Conservation (phyloP, 2,797 vertebrate genomes). For the Borostomias antarcticus region DNA sequence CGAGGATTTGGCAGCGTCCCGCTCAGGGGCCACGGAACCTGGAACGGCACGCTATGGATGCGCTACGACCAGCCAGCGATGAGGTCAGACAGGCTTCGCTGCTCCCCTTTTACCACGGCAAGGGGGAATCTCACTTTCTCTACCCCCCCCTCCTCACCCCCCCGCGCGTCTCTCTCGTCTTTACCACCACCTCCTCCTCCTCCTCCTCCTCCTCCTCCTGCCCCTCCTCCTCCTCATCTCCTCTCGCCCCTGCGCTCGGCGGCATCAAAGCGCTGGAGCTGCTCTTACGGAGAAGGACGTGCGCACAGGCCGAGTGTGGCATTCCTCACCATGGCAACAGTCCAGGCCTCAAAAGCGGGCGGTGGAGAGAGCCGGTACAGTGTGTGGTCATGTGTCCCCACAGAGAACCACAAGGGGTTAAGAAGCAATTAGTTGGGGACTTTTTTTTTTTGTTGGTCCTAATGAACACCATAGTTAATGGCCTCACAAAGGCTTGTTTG, state of each 20-base stretch:
- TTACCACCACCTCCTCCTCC: too few species aligned
- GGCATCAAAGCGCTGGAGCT: constrained; percentile 23
- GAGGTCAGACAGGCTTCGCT: constrained; percentile 9
- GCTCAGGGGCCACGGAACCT: too few species aligned
- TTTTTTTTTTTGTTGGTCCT: constrained; percentile 55
- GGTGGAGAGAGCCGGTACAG: constrained; percentile 9
- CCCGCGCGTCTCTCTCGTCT: too few species aligned
- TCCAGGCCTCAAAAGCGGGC: constrained; percentile 21
- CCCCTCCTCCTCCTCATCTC: too few species aligned
- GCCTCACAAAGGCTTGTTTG: constrained; percentile 55
- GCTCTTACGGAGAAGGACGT: constrained; percentile 9
- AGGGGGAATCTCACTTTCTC: constrained; percentile 7
- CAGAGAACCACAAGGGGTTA: constrained; percentile 18
- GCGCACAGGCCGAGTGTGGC: constrained; percentile 20
- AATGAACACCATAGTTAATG: constrained; percentile 63
- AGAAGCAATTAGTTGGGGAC: constrained; percentile 45
- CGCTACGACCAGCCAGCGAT: neutral
- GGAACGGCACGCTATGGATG: neutral
- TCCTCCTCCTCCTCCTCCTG: too few species aligned
- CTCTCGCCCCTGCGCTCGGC: too few species aligned
- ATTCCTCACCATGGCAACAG: constrained; percentile 19
- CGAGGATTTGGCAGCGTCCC: constrained; percentile 69
- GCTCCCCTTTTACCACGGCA: constrained; percentile 10
- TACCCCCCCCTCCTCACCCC: constrained; percentile 19
- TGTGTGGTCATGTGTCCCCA: neutral